Evolutionary conservation across 2,888 invertebrate species (phyloP), one percentile per base, ranked within the genome.

Genomic region (Xestobium rufovillosum): DNA sequence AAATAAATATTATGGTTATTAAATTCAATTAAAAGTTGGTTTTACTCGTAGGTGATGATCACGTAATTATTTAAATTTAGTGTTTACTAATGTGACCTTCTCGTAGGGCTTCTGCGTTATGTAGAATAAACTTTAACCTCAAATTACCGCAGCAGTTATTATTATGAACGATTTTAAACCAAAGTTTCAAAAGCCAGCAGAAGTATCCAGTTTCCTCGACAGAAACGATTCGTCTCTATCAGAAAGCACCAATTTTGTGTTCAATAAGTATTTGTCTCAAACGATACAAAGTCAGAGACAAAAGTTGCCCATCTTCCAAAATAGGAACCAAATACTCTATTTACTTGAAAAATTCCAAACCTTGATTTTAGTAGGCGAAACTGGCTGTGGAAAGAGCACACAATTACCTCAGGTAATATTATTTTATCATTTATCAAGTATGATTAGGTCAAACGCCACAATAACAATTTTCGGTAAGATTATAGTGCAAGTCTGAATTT

Each of bases 321-420:
- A 85, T 51, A 73, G 84, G 39, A 84, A 81, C 57, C 87, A 95
- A 52, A 86, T 97, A 34, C 68, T 97, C 33, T 95, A 92, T 63
- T 70, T 90, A 43, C 65, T 96, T 52, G 94, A 98, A 64, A 83
- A 83, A 46, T 83, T 83, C 66, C 94, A 95, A 64, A 86, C 88
- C 0, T 67, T 96, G 29, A 78, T 98, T 34, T 67, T 89, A 36
- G 78, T 87, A 26, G 97, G 97, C 2, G 96, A 98, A 63, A 95
- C 96, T 2, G 97, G 97, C 14, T 89, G 87, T 51, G 95, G 96
- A 19, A 91, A 97, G 67, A 92, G 92, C 57, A 96, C 95, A 0
- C 95, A 95, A 70, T 78, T 95, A 44, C 91, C 92, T 31, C 91
- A 90, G 80, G 90, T 89, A 66, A 67, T 70, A 61, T 6, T 8